Conservation (phyloP, 2,888 invertebrate genomes). For the Latrodectus hesperus region DNA sequence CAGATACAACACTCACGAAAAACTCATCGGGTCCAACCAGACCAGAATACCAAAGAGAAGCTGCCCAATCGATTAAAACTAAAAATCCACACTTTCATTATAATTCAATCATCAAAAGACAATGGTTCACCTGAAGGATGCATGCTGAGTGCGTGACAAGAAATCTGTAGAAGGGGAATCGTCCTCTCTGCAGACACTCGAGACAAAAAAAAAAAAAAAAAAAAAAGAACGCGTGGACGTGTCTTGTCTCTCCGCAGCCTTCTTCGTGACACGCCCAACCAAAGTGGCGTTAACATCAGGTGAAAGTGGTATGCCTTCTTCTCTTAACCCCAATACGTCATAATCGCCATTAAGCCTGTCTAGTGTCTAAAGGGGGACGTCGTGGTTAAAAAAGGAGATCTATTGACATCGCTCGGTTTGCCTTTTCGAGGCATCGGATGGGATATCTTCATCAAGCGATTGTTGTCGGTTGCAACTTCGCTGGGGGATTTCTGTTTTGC, state of each 20-base stretch:
- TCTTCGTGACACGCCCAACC: conserved; percentile 51
- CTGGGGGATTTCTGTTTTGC: too few species aligned
- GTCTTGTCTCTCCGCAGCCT: neutral
- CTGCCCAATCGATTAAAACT: conserved; percentile 39
- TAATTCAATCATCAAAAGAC: conserved; percentile 19
- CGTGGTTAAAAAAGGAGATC: neutral
- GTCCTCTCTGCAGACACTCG: neutral
- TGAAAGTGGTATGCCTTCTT: conserved; percentile 57
- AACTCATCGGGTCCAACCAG: neutral
- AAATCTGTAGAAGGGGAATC: conserved; percentile 29
- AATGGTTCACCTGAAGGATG: conserved; percentile 44
- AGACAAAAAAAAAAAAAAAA: neutral
- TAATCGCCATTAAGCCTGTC: conserved; percentile 52
- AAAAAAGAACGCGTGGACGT: neutral
- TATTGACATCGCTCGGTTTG: conserved; percentile 3
- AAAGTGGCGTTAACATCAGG: conserved; percentile 40
- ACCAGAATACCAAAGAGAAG: conserved; percentile 29
- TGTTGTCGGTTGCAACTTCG: neutral
- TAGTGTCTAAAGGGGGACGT: neutral
- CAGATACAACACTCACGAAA: neutral
- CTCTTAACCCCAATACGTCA: conserved; percentile 65
- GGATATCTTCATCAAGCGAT: neutral
- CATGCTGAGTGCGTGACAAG: conserved; percentile 42
- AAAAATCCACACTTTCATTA: conserved; percentile 12
- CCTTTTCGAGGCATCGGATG: neutral